Evolutionary conservation across 2,113 vertebrate genomes (phyloP).

Genomic region (Pleuronectes platessa): DNA sequence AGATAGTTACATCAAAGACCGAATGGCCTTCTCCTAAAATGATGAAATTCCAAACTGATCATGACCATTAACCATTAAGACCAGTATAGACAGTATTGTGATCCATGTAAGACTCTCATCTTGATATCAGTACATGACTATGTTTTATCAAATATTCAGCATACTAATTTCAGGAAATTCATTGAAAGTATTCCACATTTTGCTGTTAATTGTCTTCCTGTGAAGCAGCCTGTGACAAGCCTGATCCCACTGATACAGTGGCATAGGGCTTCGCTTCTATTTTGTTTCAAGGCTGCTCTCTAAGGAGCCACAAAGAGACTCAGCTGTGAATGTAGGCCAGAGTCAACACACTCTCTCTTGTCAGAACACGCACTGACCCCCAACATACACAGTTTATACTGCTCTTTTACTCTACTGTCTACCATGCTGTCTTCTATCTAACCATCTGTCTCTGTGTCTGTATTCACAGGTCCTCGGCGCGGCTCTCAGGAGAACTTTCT

Average conservation of each 20-base stretch:
- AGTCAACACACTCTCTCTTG: conserved; percentile 27
- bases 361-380: conserved; percentile 10
- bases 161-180: background rate
- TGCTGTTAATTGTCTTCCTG: background rate
- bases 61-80: too few species aligned
- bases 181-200: background rate
- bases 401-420: background rate
- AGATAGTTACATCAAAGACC: too few species aligned
- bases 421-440: background rate
- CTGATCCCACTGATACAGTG: background rate
- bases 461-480: conserved; percentile 50
- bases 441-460: conserved; percentile 41
- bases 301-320: conserved; percentile 38
- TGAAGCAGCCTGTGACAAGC: background rate
- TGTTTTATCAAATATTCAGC: background rate
- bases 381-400: conserved; percentile 26
- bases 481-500: conserved; percentile 39
- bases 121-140: background rate
- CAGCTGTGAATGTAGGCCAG: conserved; percentile 75
- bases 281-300: conserved; percentile 43
- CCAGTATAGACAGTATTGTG: background rate
- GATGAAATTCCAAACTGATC: too few species aligned
- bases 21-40: too few species aligned
- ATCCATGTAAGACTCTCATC: too few species aligned
- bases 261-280: conserved; percentile 17